Conservation (phyloP, 1,140 invertebrate genomes). For the Drosophila sp. region DNA sequence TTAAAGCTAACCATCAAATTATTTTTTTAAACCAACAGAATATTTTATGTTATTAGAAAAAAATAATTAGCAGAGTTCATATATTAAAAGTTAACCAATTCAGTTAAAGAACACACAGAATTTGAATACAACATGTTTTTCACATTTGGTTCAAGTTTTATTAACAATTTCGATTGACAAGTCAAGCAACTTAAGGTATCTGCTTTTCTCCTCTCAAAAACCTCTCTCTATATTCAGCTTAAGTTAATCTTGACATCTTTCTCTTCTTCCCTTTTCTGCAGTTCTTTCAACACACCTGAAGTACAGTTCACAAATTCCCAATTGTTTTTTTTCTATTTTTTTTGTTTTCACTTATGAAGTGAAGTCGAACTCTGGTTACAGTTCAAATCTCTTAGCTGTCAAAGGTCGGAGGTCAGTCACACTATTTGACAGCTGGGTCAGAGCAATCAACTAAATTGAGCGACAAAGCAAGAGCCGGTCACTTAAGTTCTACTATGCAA, state of each 20-base stretch:
- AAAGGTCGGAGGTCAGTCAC: slow-evolving; percentile 31
- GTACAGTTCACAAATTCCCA: not conserved
- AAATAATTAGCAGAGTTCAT: too few species aligned
- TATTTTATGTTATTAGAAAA: too few species aligned
- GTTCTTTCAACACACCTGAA: not conserved
- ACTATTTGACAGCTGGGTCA: slow-evolving; percentile 33
- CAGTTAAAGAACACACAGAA: too few species aligned
- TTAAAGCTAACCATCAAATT: too few species aligned
- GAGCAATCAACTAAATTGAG: slow-evolving; percentile 36
- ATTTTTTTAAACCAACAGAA: too few species aligned
- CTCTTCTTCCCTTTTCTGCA: not conserved
- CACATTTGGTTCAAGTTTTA: too few species aligned
- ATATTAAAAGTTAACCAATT: too few species aligned
- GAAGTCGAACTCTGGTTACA: slow-evolving; percentile 19
- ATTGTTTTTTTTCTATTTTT: too few species aligned
- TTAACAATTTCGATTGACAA: too few species aligned
- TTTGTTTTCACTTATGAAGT: slow-evolving; percentile 14
- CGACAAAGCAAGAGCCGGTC: not conserved
- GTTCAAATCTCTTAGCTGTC: slow-evolving; percentile 20
- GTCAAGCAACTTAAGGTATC: not conserved
- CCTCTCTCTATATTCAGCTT: not conserved
- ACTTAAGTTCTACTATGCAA: not conserved
- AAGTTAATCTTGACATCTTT: not conserved
- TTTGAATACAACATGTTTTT: too few species aligned
- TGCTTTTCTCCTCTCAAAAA: not conserved